Conservation (phyloP, 2,888 invertebrate species). For the Ochlodes sylvanus region DNA sequence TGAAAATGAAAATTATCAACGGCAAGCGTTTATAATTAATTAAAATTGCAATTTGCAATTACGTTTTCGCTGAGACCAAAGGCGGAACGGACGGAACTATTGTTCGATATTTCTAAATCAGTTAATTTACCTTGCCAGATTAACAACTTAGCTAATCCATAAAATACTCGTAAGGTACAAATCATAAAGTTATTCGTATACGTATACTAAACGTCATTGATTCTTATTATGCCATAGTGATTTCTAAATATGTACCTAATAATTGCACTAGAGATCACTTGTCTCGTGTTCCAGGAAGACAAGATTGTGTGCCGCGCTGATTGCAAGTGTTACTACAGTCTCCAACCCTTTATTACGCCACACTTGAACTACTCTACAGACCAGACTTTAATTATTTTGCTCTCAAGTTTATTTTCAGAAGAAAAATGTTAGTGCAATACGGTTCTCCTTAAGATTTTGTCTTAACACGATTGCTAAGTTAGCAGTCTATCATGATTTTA, state of each 20-base stretch:
- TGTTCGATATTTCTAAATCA: constrained; percentile 1
- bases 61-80: constrained; percentile 15
- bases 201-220: too few species aligned
- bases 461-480: too few species aligned
- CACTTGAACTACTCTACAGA: background rate
- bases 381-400: background rate
- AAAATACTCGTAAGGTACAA: background rate
- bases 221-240: too few species aligned
- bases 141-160: background rate
- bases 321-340: too few species aligned
- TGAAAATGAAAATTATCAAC: constrained; percentile 29
- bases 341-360: background rate
- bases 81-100: background rate
- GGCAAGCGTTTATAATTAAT: constrained; percentile 22
- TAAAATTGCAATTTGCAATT: constrained; percentile 16
- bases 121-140: background rate
- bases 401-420: background rate
- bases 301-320: too few species aligned
- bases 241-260: too few species aligned
- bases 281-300: too few species aligned
- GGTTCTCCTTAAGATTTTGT: background rate
- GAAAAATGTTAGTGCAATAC: background rate
- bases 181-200: too few species aligned
- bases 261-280: too few species aligned
- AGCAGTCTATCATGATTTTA: too few species aligned